Percentiles rank a stretch among this genome's conserved stretches.
phyloP scores from a whole-genome alignment of 2,113 vertebrate species.

The Microcebus ravelobensis region DNA sequence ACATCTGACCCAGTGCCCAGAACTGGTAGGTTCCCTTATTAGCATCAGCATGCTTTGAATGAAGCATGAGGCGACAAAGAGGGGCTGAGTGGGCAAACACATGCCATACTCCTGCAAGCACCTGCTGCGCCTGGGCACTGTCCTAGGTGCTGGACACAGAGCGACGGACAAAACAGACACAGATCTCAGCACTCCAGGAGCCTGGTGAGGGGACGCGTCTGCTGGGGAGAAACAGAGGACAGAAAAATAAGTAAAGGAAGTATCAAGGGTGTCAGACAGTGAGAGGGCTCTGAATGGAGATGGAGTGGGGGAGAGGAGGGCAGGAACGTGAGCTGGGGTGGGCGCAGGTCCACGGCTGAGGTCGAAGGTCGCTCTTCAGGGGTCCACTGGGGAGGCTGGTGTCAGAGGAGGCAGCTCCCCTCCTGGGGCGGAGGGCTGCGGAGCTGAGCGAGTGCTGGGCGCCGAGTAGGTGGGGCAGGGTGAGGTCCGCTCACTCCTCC shows the following conservation, averaged over 20 bases:
- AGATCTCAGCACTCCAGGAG: neutral
- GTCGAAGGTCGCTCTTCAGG: neutral
- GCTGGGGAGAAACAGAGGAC: neutral
- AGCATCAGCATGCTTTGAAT: neutral
- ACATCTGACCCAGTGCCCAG: neutral
- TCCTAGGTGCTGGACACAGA: neutral
- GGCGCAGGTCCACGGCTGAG: neutral
- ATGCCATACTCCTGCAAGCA: neutral
- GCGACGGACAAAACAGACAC: neutral
- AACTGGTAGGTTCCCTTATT: neutral
- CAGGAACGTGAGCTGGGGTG: accelerated
- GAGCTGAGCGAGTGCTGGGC: neutral
- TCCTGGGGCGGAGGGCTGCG: neutral
- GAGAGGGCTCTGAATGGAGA: neutral
- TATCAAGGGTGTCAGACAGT: neutral
- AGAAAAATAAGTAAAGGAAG: neutral
- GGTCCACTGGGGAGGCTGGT: neutral
- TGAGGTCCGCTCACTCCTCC: neutral
- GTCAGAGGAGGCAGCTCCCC: neutral
- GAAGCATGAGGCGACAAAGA: neutral
- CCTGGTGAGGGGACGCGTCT: neutral
- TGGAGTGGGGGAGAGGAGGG: neutral
- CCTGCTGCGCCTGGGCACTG: neutral
- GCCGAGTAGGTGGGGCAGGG: neutral
- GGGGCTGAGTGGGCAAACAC: neutral